phyloP scores from a whole-genome alignment of 2,797 vertebrate species.

The Geotrypetes seraphini region DNA sequence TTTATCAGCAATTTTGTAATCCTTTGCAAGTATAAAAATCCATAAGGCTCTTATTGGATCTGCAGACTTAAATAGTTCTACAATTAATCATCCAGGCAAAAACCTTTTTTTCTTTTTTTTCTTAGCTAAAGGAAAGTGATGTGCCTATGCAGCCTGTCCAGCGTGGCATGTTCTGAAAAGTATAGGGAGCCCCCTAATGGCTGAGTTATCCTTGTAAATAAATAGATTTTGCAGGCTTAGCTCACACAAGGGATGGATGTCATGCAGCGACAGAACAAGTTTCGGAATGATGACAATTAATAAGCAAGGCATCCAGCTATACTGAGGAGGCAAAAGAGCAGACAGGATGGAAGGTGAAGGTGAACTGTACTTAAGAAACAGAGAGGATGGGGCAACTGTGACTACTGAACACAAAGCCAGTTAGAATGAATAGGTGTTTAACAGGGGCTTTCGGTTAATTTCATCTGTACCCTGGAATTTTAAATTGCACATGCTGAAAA shows the following conservation, averaged over 20 bases:
- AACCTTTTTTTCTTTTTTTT: background rate
- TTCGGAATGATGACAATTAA: constrained; percentile 1
- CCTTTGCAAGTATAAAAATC: too few relatives aligned
- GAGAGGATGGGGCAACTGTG: background rate
- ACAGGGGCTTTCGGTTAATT: rapidly evolving
- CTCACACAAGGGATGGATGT: constrained; percentile 1
- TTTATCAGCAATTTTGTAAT: too few relatives aligned
- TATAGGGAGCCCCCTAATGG: constrained; percentile 55
- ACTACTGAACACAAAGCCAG: background rate
- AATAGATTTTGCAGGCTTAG: constrained; percentile 5
- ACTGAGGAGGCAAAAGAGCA: background rate
- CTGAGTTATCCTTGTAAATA: constrained; percentile 14
- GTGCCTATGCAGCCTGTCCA: background rate
- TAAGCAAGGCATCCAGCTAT: constrained; percentile 12
- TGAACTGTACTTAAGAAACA: background rate
- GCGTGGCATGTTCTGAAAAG: constrained; percentile 19
- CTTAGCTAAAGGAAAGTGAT: background rate
- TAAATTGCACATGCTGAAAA: background rate
- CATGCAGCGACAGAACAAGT: constrained; percentile 3
- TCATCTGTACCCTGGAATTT: background rate
- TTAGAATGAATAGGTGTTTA: background rate
- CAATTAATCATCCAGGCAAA: constrained; percentile 6
- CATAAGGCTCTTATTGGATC: too few relatives aligned
- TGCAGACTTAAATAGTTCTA: too few relatives aligned
- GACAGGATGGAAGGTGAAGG: constrained; percentile 1